phyloP scores from a whole-genome alignment of 2,888 invertebrate genomes.

The Abscondita cerata region DNA sequence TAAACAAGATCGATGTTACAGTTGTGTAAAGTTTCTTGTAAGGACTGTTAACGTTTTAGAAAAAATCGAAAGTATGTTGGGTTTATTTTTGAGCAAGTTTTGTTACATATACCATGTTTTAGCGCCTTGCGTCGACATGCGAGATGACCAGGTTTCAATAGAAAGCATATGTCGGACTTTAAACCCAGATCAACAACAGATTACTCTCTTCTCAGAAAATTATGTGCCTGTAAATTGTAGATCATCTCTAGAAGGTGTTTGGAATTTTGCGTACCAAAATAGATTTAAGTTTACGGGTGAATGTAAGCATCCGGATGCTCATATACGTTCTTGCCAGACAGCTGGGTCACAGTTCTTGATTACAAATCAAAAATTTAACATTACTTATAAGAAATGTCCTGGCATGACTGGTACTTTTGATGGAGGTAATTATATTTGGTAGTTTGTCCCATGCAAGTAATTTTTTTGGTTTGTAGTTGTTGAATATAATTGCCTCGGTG shows the following conservation, averaged over 20 bases:
- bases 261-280: slow-evolving; percentile 87
- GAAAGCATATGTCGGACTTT: slow-evolving; percentile 79
- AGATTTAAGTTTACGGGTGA: slow-evolving; percentile 90
- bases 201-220: slow-evolving; percentile 89
- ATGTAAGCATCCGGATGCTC: slow-evolving; percentile 87
- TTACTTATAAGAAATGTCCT: slow-evolving; percentile 88
- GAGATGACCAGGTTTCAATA: slow-evolving; percentile 71
- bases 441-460: neutral
- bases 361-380: slow-evolving; percentile 95
- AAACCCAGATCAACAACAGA: slow-evolving; percentile 79
- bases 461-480: slow-evolving; percentile 64
- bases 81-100: neutral
- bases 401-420: slow-evolving; percentile 91
- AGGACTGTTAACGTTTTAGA: slow-evolving; percentile 89
- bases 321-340: slow-evolving; percentile 92
- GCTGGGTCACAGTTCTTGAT: slow-evolving; percentile 96
- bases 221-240: slow-evolving; percentile 90
- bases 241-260: slow-evolving; percentile 93
- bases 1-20: slow-evolving; percentile 73
- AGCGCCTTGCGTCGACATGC: slow-evolving; percentile 79
- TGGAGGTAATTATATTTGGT: slow-evolving; percentile 63
- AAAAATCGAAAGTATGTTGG: slow-evolving; percentile 79
- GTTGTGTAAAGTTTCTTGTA: slow-evolving; percentile 84
- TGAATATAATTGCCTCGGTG: slow-evolving; percentile 91
- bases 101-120: slow-evolving; percentile 37